phyloP scores from a whole-genome alignment of 2,113 vertebrate species.

The Rissa tridactyla region DNA sequence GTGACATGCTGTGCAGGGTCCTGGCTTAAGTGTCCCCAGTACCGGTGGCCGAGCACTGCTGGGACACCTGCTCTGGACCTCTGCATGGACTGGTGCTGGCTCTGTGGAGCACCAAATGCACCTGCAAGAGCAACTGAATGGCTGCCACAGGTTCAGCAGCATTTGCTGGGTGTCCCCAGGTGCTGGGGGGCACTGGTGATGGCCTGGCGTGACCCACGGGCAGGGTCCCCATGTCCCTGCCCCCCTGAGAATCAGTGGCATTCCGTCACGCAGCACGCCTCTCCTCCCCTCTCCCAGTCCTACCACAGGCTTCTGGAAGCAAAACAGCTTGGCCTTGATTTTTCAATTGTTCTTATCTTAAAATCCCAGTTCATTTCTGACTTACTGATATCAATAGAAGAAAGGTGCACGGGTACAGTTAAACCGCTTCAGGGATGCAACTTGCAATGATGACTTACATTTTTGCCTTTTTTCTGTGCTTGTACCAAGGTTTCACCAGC shows the following conservation, averaged over 20 bases:
- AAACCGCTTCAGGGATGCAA: neutral
- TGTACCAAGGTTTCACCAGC: neutral
- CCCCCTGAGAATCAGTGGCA: neutral
- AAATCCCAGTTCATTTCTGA: neutral
- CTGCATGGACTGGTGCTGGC: rapidly evolving
- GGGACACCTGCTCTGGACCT: neutral
- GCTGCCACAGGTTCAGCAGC: neutral
- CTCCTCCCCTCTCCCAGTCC: neutral
- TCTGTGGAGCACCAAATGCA: neutral
- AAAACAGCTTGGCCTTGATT: neutral
- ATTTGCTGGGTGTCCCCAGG: neutral
- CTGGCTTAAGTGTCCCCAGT: rapidly evolving
- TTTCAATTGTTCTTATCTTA: neutral
- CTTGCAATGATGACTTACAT: neutral
- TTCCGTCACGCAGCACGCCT: neutral
- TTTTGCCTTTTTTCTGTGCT: conserved; percentile 22
- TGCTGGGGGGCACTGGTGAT: neutral
- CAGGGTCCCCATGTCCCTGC: neutral
- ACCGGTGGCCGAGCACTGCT: rapidly evolving
- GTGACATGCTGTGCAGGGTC: rapidly evolving
- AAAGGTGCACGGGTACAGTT: neutral
- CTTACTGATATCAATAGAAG: neutral
- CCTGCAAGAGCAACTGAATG: neutral
- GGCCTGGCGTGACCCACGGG: rapidly evolving
- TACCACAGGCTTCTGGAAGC: neutral